Conservation (phyloP, 2,113 vertebrate species). For the Pseudorasbora parva region DNA sequence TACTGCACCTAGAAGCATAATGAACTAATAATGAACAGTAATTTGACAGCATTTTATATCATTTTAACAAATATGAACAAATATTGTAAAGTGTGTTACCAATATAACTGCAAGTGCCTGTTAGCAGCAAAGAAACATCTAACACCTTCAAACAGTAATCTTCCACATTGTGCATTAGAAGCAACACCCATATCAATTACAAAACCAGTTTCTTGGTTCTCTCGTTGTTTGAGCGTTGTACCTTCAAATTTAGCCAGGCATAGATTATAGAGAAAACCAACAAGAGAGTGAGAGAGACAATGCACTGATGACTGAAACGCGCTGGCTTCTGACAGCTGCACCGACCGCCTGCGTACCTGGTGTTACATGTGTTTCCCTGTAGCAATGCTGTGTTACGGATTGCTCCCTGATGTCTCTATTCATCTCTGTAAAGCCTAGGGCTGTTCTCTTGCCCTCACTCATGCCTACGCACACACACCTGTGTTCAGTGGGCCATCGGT, state of each 20-base stretch:
- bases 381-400: constrained; percentile 4
- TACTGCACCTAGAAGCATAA: too few relatives aligned
- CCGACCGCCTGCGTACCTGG: neutral
- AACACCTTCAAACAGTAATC: neutral
- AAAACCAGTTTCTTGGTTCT: constrained; percentile 8
- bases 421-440: constrained; percentile 39
- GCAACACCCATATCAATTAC: constrained; percentile 28
- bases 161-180: constrained; percentile 11
- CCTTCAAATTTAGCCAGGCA: neutral
- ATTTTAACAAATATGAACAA: neutral
- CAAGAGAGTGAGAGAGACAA: neutral
- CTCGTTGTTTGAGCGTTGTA: neutral
- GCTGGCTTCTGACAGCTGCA: constrained; percentile 35
- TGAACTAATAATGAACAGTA: neutral
- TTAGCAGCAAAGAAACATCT: neutral
- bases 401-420: constrained; percentile 20
- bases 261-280: neutral
- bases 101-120: neutral
- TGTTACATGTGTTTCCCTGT: constrained; percentile 27
- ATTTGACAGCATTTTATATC: neutral
- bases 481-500: constrained; percentile 7
- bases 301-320: constrained; percentile 38
- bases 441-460: constrained; percentile 20
- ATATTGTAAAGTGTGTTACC: neutral
- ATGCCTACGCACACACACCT: constrained; percentile 13